These are phyloP conservation scores for Drosophila kanapiae DNA, from an alignment of 1,140 invertebrate species.

Conservation along the genomic window DNA sequence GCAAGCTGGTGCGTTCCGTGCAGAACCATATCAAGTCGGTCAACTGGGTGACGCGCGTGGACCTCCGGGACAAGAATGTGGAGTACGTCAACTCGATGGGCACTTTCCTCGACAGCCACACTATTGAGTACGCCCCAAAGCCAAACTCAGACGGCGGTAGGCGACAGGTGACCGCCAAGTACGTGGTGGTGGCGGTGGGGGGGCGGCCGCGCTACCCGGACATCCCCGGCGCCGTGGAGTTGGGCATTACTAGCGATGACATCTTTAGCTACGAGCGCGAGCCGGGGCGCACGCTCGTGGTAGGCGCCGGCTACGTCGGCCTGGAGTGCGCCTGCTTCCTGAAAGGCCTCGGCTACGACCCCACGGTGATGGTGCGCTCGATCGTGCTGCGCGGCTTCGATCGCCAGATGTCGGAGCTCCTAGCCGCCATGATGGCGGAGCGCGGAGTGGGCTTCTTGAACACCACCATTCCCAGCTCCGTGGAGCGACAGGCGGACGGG, in stretches of 20 bases:
- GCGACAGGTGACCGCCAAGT: conserved; percentile 91
- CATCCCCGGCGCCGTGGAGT: conserved; percentile 95
- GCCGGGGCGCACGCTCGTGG: conserved; percentile 97
- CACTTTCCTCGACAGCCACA: conserved; percentile 93
- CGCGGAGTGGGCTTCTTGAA: conserved; percentile 94
- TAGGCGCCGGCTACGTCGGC: conserved; percentile 98
- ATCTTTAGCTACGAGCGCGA: conserved; percentile 95
- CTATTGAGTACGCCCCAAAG: conserved; percentile 90
- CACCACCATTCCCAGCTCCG: conserved; percentile 91
- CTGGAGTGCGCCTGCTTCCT: conserved; percentile 98
- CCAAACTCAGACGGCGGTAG: conserved; percentile 89
- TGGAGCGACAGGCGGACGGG: conserved; percentile 90
- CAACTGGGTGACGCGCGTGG: conserved; percentile 96
- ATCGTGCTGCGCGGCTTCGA: conserved; percentile 99
- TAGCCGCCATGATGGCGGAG: conserved; percentile 93
- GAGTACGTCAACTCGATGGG: conserved; percentile 97
- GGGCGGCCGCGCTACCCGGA: conserved; percentile 94
- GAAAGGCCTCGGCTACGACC: conserved; percentile 94
- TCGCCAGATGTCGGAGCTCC: conserved; percentile 96
- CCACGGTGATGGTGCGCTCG: conserved; percentile 96
- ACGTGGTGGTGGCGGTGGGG: conserved; percentile 96
- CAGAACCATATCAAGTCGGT: conserved; percentile 96
- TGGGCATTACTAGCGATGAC: conserved; percentile 98
- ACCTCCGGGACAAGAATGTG: conserved; percentile 95
- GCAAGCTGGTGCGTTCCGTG: conserved; percentile 89